Evolutionary conservation across 2,797 vertebrate species (phyloP), one percentile per base, ranked within the genome.

Genomic region (Lycodopsis pacificus): DNA sequence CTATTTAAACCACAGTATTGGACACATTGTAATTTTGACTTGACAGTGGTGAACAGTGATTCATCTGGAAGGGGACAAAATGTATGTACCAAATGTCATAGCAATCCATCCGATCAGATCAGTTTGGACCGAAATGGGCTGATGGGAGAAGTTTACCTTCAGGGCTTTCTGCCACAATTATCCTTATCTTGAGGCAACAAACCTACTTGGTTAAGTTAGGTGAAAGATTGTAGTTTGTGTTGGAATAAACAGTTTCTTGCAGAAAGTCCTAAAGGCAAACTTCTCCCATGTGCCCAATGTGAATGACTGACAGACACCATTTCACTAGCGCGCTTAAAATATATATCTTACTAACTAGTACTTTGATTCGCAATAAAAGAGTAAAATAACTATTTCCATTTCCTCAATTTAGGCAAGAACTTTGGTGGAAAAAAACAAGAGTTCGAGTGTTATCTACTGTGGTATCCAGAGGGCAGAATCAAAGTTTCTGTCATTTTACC

Each of bases 401-500:
- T 2, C 8, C n/a, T 59, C 1, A 64, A 13, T n/a, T 75, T 7
- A 61, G 10, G 69, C 20, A 62, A 44, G 53, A 63, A 19, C 20
- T 46, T 6, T 25, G 3, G 9, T 44, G 36, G 38, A 20, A 49
- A 53, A 77, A 62, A 32, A 11, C 13, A 40, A 17, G 20, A 62
- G 71, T 71, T 61, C 40, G 7, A 30, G 56, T 63, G 22, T 65
- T 70, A 19, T 80, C 53, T 56, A 19, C 25, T 49, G 57, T 51
- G 36, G n/a, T 65, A 57, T 54, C 61, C 27, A 69, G 5, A 32
- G 46, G 54, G 42, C 71, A 49, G 27, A 62, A 40, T 82, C 49
- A 40, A 73, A 76, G 69, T 59, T 74, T 36, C 25, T 72, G 57
- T 75, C 48, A 71, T 81, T 79, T 85, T 61, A 72, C 27, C 80